A percentile compares a stretch with the other conserved stretches of the same genome.
Evolutionary conservation across 2,888 invertebrate species (phyloP).

Genomic region (Xylota segnis): DNA sequence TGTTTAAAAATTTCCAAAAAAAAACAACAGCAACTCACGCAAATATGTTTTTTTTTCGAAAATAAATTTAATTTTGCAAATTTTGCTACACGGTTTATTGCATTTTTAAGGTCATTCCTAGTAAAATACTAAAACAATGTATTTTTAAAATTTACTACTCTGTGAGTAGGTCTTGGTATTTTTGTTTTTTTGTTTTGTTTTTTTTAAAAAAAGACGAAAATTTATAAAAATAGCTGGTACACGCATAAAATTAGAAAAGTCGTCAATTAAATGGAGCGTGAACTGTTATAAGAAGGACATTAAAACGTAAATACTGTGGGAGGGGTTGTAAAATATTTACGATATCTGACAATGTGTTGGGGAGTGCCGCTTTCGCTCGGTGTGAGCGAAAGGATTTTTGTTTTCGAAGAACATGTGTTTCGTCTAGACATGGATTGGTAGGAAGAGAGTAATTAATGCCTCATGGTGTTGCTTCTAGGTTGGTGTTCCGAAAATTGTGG

Average conservation of each 20-base stretch:
- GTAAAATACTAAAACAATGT: background rate
- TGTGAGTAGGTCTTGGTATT: background rate
- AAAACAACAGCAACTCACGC: background rate
- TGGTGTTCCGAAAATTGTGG: no score
- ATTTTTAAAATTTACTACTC: background rate
- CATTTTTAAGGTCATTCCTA: background rate
- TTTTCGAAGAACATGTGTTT: background rate
- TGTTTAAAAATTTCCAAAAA: background rate
- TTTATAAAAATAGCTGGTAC: slow-evolving; percentile 5
- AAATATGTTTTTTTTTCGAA: background rate
- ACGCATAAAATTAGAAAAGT: slow-evolving; percentile 35
- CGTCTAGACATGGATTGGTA: background rate
- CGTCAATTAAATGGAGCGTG: slow-evolving; percentile 40
- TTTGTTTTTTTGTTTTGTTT: background rate
- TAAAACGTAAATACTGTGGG: slow-evolving; percentile 36
- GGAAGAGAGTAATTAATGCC: background rate
- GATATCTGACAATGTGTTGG: background rate
- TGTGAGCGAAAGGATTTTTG: background rate
- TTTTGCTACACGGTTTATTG: background rate
- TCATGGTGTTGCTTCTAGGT: background rate
- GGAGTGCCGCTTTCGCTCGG: background rate
- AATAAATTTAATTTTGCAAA: background rate
- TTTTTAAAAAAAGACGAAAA: background rate
- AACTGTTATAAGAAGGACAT: slow-evolving; percentile 24
- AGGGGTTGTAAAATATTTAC: slow-evolving; percentile 18